phyloP scores from a whole-genome alignment of 2,888 invertebrate genomes.

The Mechanitis mazaeus region DNA sequence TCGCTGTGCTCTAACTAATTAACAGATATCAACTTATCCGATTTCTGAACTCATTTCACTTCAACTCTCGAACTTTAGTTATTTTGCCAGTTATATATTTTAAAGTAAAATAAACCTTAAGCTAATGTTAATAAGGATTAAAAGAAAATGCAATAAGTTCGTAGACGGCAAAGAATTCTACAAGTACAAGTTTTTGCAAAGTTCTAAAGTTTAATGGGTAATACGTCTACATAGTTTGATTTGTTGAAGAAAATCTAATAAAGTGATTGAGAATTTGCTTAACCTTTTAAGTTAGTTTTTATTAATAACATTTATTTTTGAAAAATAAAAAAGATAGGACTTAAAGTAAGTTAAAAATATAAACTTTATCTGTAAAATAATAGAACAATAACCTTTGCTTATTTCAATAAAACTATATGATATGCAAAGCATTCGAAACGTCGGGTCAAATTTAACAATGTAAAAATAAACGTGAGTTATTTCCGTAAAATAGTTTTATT shows the following conservation, averaged over 20 bases:
- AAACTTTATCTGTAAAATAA: no score
- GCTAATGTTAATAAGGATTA: neutral
- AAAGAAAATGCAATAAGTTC: neutral
- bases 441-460: no score
- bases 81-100: constrained; percentile 23
- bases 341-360: no score
- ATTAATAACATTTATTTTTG: no score
- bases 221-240: neutral
- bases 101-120: neutral
- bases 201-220: neutral
- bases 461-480: no score
- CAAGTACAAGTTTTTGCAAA: neutral
- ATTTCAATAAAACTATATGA: no score
- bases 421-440: no score
- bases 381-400: no score
- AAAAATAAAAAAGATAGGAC: no score
- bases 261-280: neutral
- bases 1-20: constrained; percentile 35
- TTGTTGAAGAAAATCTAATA: neutral
- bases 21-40: constrained; percentile 34
- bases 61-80: constrained; percentile 37
- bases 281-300: neutral
- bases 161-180: neutral
- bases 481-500: no score
- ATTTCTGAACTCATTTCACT: constrained; percentile 36